Conservation (phyloP, 2,888 invertebrate genomes). For the Hoplodrina blanda region DNA sequence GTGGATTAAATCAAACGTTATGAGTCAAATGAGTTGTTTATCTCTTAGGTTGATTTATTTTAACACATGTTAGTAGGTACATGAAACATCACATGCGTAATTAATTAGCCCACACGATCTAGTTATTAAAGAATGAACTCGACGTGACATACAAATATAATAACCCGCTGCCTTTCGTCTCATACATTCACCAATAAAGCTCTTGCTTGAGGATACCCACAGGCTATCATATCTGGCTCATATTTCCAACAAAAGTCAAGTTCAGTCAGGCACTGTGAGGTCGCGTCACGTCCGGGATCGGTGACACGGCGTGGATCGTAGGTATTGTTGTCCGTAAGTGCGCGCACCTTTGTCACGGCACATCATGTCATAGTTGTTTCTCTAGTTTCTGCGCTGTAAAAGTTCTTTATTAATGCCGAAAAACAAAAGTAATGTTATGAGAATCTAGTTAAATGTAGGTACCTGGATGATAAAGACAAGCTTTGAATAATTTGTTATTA, state of each 20-base stretch:
- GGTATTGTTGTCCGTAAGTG: background rate
- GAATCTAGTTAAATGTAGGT: background rate
- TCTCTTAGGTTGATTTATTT: background rate
- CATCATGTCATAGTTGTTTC: background rate
- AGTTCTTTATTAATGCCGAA: background rate
- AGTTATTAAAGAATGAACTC: background rate
- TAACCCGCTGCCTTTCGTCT: background rate
- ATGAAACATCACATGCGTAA: background rate
- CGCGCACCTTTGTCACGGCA: background rate
- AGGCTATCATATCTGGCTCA: background rate
- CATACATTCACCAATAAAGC: background rate
- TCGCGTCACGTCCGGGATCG: background rate
- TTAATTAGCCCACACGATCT: background rate
- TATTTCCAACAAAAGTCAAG: background rate
- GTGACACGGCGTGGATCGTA: background rate
- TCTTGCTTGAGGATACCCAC: background rate
- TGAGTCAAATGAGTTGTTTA: background rate
- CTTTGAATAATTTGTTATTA: too few species aligned
- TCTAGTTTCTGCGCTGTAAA: background rate
- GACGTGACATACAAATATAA: background rate
- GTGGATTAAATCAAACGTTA: background rate
- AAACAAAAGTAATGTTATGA: constrained; percentile 5
- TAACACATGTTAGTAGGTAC: too few species aligned
- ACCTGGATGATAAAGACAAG: background rate
- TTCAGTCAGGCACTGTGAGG: background rate